Conservation (phyloP, 1,140 invertebrate species). For the Pseudobourletiella spinata region DNA sequence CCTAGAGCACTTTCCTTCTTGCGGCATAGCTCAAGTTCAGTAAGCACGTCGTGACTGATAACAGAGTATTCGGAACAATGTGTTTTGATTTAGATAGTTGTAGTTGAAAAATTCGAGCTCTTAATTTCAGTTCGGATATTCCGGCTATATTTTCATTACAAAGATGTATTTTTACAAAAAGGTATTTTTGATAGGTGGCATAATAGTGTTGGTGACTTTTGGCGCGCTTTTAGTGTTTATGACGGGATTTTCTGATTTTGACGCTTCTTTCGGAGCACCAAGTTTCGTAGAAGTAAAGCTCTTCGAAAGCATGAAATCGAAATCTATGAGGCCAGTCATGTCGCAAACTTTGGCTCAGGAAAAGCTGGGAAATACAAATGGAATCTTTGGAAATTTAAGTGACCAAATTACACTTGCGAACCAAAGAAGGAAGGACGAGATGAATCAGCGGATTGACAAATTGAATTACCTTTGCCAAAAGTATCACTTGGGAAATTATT, state of each 20-base stretch:
- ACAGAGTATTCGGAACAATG: too few relatives aligned
- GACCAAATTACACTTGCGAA: not conserved
- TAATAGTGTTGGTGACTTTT: too few relatives aligned
- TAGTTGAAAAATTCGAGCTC: too few relatives aligned
- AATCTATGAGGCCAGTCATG: not conserved
- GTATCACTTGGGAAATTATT: constrained; percentile 44
- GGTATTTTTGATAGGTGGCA: too few relatives aligned
- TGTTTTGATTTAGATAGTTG: too few relatives aligned
- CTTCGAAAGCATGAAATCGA: not conserved
- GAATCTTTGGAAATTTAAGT: not conserved
- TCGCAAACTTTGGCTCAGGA: not conserved
- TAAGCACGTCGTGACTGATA: too few relatives aligned
- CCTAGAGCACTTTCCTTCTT: too few relatives aligned
- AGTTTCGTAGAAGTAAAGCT: not conserved
- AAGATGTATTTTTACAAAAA: too few relatives aligned
- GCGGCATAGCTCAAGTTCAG: too few relatives aligned
- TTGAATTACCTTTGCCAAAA: constrained; percentile 42
- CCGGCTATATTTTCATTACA: too few relatives aligned
- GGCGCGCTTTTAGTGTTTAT: not conserved
- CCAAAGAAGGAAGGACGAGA: not conserved
- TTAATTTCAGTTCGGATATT: too few relatives aligned
- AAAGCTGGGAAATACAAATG: not conserved
- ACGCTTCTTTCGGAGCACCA: not conserved
- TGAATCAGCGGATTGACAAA: constrained; percentile 31
- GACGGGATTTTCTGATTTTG: not conserved